Percentiles rank a stretch among this genome's conserved stretches.
Evolutionary conservation across 2,113 vertebrate species (phyloP).

Genomic region (Archilochus colubris): DNA sequence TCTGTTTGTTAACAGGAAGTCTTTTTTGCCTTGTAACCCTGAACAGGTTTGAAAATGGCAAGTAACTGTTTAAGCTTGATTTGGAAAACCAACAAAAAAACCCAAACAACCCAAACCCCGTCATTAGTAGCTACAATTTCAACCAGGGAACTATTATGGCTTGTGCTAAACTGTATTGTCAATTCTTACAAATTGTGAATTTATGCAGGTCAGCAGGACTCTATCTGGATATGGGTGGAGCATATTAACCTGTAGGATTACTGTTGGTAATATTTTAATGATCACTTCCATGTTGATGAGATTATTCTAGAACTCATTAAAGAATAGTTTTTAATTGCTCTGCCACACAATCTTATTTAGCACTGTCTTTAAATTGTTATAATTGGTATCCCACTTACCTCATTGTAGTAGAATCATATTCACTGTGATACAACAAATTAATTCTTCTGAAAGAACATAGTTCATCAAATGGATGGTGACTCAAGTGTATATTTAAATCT

Average conservation of each 20-base stretch:
- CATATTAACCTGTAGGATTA: slow-evolving; percentile 44
- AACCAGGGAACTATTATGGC: neutral
- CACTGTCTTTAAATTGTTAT: neutral
- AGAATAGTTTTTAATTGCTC: slow-evolving; percentile 12
- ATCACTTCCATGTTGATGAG: neutral
- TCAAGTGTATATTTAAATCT: neutral
- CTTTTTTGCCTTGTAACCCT: neutral
- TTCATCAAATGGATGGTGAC: neutral
- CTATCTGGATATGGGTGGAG: slow-evolving; percentile 41
- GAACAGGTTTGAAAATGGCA: neutral
- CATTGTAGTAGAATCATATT: neutral
- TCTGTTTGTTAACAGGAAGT: neutral
- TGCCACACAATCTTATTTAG: neutral
- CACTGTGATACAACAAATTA: neutral
- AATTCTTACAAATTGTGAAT: slow-evolving; percentile 15
- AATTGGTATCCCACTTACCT: neutral
- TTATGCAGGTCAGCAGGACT: neutral
- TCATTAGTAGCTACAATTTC: neutral
- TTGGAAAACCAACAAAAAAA: neutral
- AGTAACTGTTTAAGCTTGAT: neutral
- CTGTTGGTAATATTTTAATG: slow-evolving; percentile 29
- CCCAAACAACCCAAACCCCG: neutral
- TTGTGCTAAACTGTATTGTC: slow-evolving; percentile 2
- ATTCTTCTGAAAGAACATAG: neutral
- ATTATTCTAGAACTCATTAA: slow-evolving; percentile 23